Percentiles rank a stretch among this genome's conserved stretches.
These are phyloP conservation scores for Nephrotoma guestfalica DNA, from an alignment of 2,888 invertebrate genomes.

Conservation along the genomic window DNA sequence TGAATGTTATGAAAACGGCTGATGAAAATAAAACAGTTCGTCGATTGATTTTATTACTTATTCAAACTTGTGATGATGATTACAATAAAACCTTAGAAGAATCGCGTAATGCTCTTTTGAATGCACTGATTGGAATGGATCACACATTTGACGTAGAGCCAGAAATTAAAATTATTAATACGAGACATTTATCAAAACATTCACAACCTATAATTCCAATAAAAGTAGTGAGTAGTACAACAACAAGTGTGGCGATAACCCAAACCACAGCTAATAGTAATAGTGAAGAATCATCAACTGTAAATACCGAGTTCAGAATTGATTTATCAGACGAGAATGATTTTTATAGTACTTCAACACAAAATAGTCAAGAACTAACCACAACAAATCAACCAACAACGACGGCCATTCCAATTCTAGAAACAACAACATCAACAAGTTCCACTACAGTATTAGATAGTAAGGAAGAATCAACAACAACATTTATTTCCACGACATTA, in stretches of 20 bases:
- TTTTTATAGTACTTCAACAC: neutral
- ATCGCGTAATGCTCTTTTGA: conserved; percentile 50
- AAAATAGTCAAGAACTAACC: conserved; percentile 6
- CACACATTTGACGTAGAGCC: conserved; percentile 23
- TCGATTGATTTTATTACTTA: conserved; percentile 55
- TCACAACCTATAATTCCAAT: conserved; percentile 8
- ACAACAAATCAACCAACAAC: conserved; percentile 18
- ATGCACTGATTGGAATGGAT: conserved; percentile 50
- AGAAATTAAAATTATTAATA: conserved; percentile 12
- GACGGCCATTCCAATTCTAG: conserved; percentile 12
- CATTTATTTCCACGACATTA: conserved; percentile 11
- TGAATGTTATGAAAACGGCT: conserved; percentile 71
- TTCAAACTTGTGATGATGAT: conserved; percentile 62
- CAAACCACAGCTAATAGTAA: conserved; percentile 18
- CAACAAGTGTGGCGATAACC: conserved; percentile 17
- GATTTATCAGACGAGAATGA: neutral
- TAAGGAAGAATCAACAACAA: neutral
- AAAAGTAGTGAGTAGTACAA: conserved; percentile 30
- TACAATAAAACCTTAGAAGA: conserved; percentile 55
- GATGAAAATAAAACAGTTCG: conserved; percentile 60
- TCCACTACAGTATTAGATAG: neutral
- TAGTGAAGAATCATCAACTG: conserved; percentile 5
- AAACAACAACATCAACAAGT: neutral
- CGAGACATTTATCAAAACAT: conserved; percentile 17
- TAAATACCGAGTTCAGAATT: neutral